Percentiles rank a stretch among this genome's conserved stretches.
These are phyloP conservation scores for Stichopus horrens DNA, from an alignment of 53 echinoderm and acorn worm species.

Conservation along the genomic window DNA sequence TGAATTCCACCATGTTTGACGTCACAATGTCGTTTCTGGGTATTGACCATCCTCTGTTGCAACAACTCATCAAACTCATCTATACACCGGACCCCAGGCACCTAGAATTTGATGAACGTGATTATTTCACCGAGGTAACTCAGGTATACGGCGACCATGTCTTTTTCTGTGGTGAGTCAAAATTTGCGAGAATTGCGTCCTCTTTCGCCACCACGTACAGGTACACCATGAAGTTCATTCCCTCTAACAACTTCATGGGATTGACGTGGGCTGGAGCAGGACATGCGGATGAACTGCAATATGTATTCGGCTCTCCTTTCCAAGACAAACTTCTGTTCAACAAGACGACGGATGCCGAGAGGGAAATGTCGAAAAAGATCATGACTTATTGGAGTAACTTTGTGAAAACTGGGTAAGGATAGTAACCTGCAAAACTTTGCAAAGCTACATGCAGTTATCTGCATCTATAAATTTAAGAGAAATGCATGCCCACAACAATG, in stretches of 20 bases:
- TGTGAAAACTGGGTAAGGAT: constrained; percentile 27
- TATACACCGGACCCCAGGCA: constrained; percentile 10
- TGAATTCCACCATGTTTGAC: neutral
- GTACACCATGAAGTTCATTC: constrained; percentile 20
- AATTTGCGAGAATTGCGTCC: constrained; percentile 10
- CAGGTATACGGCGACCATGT: neutral
- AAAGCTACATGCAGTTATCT: too few relatives aligned
- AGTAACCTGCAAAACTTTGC: too few relatives aligned
- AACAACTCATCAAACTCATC: neutral
- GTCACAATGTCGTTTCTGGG: neutral
- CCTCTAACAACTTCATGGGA: constrained; percentile 10
- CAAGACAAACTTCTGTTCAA: neutral
- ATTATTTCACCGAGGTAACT: neutral
- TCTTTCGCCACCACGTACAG: neutral
- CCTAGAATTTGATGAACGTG: neutral
- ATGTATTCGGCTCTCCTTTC: neutral
- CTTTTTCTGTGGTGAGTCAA: constrained; percentile 18
- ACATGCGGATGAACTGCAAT: neutral
- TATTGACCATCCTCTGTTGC: neutral
- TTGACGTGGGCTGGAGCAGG: constrained; percentile 1
- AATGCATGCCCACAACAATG: too few relatives aligned
- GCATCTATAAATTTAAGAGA: too few relatives aligned
- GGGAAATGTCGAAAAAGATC: constrained; percentile 8
- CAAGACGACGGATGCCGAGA: neutral
- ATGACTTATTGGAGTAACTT: constrained; percentile 32